phyloP scores from a whole-genome alignment of 2,888 invertebrate species.

The Abrostola triplasia region DNA sequence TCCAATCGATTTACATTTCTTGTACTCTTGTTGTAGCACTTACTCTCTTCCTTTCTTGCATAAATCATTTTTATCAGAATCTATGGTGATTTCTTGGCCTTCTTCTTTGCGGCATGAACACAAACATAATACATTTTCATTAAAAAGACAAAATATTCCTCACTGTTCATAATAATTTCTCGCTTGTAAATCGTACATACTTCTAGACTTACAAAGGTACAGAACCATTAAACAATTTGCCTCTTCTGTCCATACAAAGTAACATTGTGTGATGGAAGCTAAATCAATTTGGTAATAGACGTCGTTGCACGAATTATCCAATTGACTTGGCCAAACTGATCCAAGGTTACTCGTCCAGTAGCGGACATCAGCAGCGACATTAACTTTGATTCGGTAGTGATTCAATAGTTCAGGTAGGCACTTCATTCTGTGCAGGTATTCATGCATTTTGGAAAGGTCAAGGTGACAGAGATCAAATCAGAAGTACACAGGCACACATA shows the following conservation, averaged over 20 bases:
- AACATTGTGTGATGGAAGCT: slow-evolving; percentile 15
- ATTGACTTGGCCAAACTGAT: slow-evolving; percentile 45
- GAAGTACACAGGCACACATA: slow-evolving; percentile 90
- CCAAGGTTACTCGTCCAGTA: slow-evolving; percentile 41
- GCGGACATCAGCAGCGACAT: not conserved
- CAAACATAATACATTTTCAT: not conserved
- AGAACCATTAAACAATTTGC: slow-evolving; percentile 24
- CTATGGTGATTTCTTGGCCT: too few relatives aligned
- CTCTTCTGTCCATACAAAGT: slow-evolving; percentile 12
- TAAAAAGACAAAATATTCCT: not conserved
- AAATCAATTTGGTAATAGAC: slow-evolving; percentile 38
- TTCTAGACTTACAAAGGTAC: not conserved
- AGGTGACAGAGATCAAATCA: slow-evolving; percentile 87
- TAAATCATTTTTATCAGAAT: too few relatives aligned
- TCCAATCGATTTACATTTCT: too few relatives aligned
- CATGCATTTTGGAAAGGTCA: slow-evolving; percentile 89
- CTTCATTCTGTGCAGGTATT: slow-evolving; percentile 66
- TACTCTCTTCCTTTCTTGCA: too few relatives aligned
- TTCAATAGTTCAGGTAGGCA: slow-evolving; percentile 5
- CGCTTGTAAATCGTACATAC: not conserved
- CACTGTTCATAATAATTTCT: slow-evolving; percentile 5
- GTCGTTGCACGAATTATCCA: slow-evolving; percentile 38
- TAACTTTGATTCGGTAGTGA: slow-evolving; percentile 13
- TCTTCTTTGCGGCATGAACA: not conserved
- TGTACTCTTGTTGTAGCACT: too few relatives aligned